Evolutionary conservation across 1,140 invertebrate genomes (phyloP), one percentile per base, ranked within the genome.

Genomic region (Carposina sasakii): DNA sequence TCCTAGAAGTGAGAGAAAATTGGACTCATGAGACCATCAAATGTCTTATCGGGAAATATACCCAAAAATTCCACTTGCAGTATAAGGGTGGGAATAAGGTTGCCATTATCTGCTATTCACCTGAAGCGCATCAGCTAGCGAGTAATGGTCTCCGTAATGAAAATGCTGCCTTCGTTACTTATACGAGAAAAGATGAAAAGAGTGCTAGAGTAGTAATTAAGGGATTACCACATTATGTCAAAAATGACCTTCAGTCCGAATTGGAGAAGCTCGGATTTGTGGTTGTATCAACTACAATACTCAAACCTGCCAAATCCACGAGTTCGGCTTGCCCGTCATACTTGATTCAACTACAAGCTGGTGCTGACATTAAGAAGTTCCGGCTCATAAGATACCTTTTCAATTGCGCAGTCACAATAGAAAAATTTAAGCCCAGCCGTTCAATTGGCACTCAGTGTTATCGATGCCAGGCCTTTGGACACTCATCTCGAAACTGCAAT

Each of bases 391-490:
- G 24, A 23, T 41, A 41, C 13, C 39, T 41, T 2, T 13, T 20
- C 22, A 41, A 41, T 16, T 41, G 39, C 21, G 39, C 24, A 10
- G 22, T 41, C 9, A 20, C 22, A 23, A 41, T 41, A 2, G 9
- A 24, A 15, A 41, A 41, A 23, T 41, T 15, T 24, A 10, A 24
- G 6, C 12, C 39, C 8, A 41, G 24, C 39, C n/a, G 17, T 8
- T 3, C 24, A 2, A n/a, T 3, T 24, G 39, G 39, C 10, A 23
- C 39, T 3, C 39, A 41, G 24, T 41, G 20, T 15, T 41, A 5
- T 16, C n/a, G 39, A 24, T 79, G 71, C 23, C 75, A 81, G 57
- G 40, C 62, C 6, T 79, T 60, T 64, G 67, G 68, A 16, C 66
- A 79, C 46, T 63, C 68, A 1, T 66, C 62, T 2, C 6, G 21